phyloP scores from a whole-genome alignment of 2,888 invertebrate species.

The Achlya flavicornis region DNA sequence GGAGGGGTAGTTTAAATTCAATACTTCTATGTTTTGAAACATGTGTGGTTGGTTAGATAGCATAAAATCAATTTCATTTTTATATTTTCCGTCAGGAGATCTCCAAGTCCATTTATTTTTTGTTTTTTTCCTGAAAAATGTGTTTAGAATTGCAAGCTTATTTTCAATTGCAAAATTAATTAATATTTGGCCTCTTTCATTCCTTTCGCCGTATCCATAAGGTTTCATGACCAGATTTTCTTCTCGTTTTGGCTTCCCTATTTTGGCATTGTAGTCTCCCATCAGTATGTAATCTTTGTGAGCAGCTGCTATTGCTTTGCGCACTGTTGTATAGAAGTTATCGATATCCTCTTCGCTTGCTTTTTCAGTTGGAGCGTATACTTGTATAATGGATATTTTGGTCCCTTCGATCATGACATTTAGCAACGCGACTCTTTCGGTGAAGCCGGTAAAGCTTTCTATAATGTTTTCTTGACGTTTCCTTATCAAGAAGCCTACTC shows the following conservation, averaged over 20 bases:
- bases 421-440: conserved; percentile 27
- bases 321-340: conserved; percentile 18
- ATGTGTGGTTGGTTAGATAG: conserved; percentile 22
- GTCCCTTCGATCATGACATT: conserved; percentile 14
- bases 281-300: conserved; percentile 23
- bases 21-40: background rate
- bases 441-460: no score
- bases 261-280: conserved; percentile 31
- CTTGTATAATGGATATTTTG: conserved; percentile 29
- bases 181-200: no score
- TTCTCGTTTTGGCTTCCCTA: conserved; percentile 24
- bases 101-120: no score
- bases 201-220: no score
- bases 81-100: conserved; percentile 20
- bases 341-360: conserved; percentile 24
- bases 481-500: conserved; percentile 39
- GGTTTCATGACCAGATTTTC: conserved; percentile 12
- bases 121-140: no score
- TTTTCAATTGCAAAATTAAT: no score
- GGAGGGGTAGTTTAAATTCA: no score
- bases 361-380: conserved; percentile 28
- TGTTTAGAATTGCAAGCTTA: no score
- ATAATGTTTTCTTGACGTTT: conserved; percentile 20
- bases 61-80: conserved; percentile 32
- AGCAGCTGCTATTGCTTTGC: conserved; percentile 4